Evolutionary conservation across 2,113 vertebrate species (phyloP), one percentile per base, ranked within the genome.

Genomic region (Heterotilapia buettikoferi): DNA sequence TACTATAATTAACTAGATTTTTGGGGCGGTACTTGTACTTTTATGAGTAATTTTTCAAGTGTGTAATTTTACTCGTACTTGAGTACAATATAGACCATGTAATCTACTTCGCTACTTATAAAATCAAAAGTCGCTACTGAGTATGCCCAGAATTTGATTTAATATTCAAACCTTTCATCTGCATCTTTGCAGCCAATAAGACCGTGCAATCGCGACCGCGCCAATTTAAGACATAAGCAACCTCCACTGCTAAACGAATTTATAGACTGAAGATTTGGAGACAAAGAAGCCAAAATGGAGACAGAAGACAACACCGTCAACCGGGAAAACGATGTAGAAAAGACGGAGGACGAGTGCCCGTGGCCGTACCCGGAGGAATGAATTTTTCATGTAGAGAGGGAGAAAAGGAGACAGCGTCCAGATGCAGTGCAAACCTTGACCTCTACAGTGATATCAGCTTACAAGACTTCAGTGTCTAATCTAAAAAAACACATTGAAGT

Each of bases 21-120:
- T 33, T 10, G 0, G 57, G 26, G 5, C 2, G 57, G 57, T 31
- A 18, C 57, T 61, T 31, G 14, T 61, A 59, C 14, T 61, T 61
- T 31, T 31, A 61, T 31, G 26, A 59, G 26, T 59, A 6, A 59
- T 18, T 59, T 31, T 59, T 59, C 26, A 61, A 0, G 57, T 59
- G 57, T 59, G 26, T 0, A 31, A 61, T 61, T 61, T 59, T 59
- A 59, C 3, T 59, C 0, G 1, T 18, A 61, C 57, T 6, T 31
- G 3, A 31, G 57, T 61, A 61, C 57, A 61, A 31, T 61, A 61
- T 61, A 61, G 14, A 61, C 26, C 26, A 61, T 6, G 26, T 61
- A 26, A 61, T 61, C 57, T 61, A 31, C 57, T 61, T 18, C 26
- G 57, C 26, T 18, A 31, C 57, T 31, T 61, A 18, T 59, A 18